These are phyloP conservation scores for Melanerpes formicivorus DNA, from an alignment of 2,113 vertebrate genomes.

Conservation along the genomic window DNA sequence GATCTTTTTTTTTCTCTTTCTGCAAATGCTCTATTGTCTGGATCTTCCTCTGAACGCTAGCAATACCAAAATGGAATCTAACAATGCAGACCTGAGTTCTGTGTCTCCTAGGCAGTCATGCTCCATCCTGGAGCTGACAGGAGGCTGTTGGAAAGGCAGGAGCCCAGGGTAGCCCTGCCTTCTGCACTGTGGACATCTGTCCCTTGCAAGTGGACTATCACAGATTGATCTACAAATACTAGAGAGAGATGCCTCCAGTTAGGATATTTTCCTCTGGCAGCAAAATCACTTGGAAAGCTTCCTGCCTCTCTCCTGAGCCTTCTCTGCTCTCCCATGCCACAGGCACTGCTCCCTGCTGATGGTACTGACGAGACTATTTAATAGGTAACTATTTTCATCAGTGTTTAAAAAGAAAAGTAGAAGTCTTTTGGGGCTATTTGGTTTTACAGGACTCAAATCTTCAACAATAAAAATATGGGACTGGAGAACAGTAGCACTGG, in stretches of 20 bases:
- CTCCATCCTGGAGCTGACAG: background rate
- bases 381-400: background rate
- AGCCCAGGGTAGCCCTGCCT: background rate
- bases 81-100: background rate
- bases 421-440: background rate
- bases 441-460: background rate
- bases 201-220: background rate
- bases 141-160: background rate
- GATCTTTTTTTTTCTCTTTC: background rate
- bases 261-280: background rate
- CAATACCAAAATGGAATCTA: background rate
- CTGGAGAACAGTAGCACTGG: accelerated
- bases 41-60: background rate
- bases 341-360: background rate
- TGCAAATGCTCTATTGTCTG: background rate
- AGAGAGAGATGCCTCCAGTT: no score
- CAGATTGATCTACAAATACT: background rate
- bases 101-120: accelerated
- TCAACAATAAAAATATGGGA: background rate
- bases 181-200: background rate
- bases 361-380: background rate
- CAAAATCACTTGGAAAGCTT: background rate
- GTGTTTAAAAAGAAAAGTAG: accelerated
- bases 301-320: background rate
- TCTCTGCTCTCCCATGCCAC: background rate